These are phyloP conservation scores for Campaea margaritaria DNA, from an alignment of 2,888 invertebrate genomes.

Conservation along the genomic window DNA sequence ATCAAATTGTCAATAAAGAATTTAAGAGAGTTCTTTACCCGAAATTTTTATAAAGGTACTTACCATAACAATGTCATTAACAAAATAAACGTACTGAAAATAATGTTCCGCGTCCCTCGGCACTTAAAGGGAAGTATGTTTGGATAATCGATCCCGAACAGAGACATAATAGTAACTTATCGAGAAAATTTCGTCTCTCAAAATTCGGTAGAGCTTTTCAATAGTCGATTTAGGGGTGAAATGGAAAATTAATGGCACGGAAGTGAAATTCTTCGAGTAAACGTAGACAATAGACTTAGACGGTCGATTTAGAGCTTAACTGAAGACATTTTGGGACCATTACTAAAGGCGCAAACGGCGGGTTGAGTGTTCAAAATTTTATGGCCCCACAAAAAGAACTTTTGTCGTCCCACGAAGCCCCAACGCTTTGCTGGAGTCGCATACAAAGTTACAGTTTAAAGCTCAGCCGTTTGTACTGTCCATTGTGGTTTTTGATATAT, in stretches of 20 bases:
- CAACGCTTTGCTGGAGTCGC: slow-evolving; percentile 35
- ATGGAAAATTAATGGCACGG: slow-evolving; percentile 79
- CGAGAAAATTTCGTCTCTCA: slow-evolving; percentile 61
- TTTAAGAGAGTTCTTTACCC: not conserved
- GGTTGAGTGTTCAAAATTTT: slow-evolving; percentile 29
- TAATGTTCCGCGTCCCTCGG: slow-evolving; percentile 13
- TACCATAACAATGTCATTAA: slow-evolving; percentile 20
- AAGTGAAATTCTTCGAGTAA: slow-evolving; percentile 73
- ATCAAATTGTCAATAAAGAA: too few relatives aligned
- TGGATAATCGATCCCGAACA: slow-evolving; percentile 53
- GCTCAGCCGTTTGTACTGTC: slow-evolving; percentile 11
- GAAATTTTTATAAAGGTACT: not conserved
- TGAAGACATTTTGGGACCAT: slow-evolving; percentile 51
- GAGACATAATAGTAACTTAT: slow-evolving; percentile 64
- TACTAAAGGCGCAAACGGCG: slow-evolving; percentile 45
- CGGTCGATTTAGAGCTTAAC: slow-evolving; percentile 56
- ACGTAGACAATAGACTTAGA: slow-evolving; percentile 67
- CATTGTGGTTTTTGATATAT: not conserved
- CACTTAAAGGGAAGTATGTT: slow-evolving; percentile 49
- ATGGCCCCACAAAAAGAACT: slow-evolving; percentile 23
- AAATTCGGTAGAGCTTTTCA: slow-evolving; percentile 65
- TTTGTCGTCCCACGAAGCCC: slow-evolving; percentile 23
- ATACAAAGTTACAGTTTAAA: slow-evolving; percentile 47
- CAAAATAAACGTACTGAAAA: slow-evolving; percentile 21
- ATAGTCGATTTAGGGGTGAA: slow-evolving; percentile 71